phyloP scores from a whole-genome alignment of 2,888 invertebrate genomes.

The Muschampia plurimacula region DNA sequence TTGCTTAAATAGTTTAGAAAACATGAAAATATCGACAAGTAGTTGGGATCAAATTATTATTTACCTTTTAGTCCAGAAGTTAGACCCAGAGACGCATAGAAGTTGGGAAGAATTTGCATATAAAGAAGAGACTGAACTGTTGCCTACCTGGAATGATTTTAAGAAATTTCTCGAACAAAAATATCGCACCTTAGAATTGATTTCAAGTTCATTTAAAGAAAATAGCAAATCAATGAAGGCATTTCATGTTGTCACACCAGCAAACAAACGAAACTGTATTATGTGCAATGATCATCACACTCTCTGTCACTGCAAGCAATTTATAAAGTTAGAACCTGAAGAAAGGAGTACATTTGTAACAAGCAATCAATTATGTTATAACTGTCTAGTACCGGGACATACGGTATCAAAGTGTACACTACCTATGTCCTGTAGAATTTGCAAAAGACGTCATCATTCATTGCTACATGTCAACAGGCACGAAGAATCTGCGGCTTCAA shows the following conservation, averaged over 20 bases:
- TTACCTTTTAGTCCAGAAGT: conserved; percentile 43
- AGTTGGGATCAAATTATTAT: conserved; percentile 47
- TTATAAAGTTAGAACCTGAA: conserved; percentile 11
- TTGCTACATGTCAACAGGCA: conserved; percentile 24
- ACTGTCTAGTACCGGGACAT: conserved; percentile 35
- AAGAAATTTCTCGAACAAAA: conserved; percentile 36
- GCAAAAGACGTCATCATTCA: conserved; percentile 33
- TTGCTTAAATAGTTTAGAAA: conserved; percentile 30
- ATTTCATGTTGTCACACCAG: conserved; percentile 26
- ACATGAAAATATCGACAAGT: conserved; percentile 7
- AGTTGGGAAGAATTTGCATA: conserved; percentile 42
- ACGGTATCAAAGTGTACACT: conserved; percentile 23
- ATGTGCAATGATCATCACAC: conserved; percentile 12
- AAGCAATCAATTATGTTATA: conserved; percentile 27
- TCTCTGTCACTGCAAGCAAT: conserved; percentile 30
- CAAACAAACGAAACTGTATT: background rate
- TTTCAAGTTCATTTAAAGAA: background rate
- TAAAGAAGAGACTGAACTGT: conserved; percentile 11
- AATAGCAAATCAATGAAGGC: conserved; percentile 3
- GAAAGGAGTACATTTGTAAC: conserved; percentile 24
- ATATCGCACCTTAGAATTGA: conserved; percentile 38
- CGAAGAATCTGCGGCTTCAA: conserved; percentile 13
- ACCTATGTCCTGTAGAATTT: conserved; percentile 34
- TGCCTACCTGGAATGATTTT: conserved; percentile 38
- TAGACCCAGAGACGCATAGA: conserved; percentile 45